These are phyloP conservation scores for Coendou prehensilis DNA, from an alignment of 2,797 vertebrate species.

Conservation along the genomic window DNA sequence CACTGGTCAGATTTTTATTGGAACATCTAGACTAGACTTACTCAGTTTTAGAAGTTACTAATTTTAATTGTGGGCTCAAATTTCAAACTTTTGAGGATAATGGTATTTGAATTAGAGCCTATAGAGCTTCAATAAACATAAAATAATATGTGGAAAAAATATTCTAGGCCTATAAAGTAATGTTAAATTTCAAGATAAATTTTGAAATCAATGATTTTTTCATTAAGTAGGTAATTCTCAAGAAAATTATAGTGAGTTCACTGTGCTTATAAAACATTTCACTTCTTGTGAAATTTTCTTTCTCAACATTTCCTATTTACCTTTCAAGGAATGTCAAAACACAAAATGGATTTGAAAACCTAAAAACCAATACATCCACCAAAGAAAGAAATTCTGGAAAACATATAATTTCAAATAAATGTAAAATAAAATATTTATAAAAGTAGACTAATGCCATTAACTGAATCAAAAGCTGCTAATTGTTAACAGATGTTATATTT, in stretches of 20 bases:
- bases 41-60: background rate
- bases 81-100: background rate
- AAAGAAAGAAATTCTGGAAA: background rate
- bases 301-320: background rate
- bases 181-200: background rate
- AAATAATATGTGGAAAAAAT: background rate
- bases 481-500: background rate
- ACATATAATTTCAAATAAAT: constrained; percentile 8
- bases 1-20: no score
- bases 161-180: background rate
- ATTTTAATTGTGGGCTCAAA: background rate
- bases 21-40: background rate
- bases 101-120: background rate
- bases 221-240: background rate
- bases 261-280: background rate
- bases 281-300: background rate
- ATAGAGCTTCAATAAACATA: background rate
- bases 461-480: background rate
- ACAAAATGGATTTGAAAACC: background rate
- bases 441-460: background rate
- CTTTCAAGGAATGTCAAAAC: background rate
- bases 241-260: background rate
- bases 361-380: background rate
- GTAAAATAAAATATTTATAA: background rate
- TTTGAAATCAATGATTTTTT: background rate